A percentile compares a stretch with the other conserved stretches of the same genome.
phyloP scores from a whole-genome alignment of 2,113 vertebrate species.

The Sylvietta virens region DNA sequence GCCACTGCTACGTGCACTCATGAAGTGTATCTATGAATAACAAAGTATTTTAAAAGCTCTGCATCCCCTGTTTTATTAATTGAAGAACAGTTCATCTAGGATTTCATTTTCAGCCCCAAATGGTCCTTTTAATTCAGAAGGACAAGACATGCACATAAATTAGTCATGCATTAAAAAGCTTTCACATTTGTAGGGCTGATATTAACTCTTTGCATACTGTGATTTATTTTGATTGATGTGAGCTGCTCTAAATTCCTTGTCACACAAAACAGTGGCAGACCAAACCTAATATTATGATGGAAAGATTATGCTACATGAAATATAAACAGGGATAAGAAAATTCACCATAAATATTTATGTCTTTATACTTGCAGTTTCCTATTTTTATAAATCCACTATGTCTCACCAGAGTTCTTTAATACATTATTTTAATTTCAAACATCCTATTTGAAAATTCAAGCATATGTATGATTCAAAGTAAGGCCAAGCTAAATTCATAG shows the following conservation, averaged over 20 bases:
- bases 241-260: background rate
- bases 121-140: background rate
- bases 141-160: background rate
- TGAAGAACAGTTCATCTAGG: background rate
- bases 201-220: background rate
- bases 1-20: background rate
- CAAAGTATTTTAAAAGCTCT: background rate
- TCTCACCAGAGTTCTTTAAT: conserved; percentile 18
- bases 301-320: background rate
- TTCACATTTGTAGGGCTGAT: background rate
- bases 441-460: conserved; percentile 10
- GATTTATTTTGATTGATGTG: background rate
- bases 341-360: conserved; percentile 40
- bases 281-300: background rate
- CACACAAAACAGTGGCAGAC: background rate
- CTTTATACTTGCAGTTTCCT: background rate
- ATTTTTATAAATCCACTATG: conserved; percentile 33
- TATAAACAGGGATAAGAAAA: background rate
- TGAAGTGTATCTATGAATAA: background rate
- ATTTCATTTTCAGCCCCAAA: conserved; percentile 12
- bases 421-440: conserved; percentile 40
- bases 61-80: background rate
- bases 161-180: background rate
- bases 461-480: background rate
- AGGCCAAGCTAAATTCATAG: background rate